Evolutionary conservation across 2,113 vertebrate genomes (phyloP).

Genomic region (Brachypodius melanocephalos): DNA sequence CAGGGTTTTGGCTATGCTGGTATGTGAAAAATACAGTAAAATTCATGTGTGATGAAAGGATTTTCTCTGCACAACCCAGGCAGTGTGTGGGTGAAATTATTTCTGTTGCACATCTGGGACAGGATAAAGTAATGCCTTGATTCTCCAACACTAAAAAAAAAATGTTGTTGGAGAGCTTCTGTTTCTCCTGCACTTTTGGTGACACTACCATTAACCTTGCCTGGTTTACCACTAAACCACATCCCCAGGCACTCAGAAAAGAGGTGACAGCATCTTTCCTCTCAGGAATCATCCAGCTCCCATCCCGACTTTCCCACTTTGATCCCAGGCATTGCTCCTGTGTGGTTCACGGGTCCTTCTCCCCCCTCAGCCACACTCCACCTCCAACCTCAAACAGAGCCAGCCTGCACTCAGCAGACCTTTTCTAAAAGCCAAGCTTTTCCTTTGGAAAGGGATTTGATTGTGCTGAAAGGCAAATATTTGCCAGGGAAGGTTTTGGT

Average conservation of each 20-base stretch:
- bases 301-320: not conserved
- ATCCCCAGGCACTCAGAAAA: not conserved
- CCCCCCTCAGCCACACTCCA: not conserved
- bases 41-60: not conserved
- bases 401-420: not conserved
- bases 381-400: not conserved
- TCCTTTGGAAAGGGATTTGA: not conserved
- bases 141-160: not conserved
- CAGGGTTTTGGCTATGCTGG: not conserved
- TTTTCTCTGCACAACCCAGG: not conserved
- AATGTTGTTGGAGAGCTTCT: not conserved
- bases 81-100: not conserved
- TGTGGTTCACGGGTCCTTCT: not conserved
- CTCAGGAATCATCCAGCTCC: not conserved
- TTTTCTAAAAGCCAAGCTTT: not conserved
- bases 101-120: not conserved
- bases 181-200: fast-evolving
- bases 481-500: not conserved
- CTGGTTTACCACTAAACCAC: not conserved
- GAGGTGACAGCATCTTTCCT: not conserved
- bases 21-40: not conserved
- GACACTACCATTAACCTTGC: not conserved
- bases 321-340: fast-evolving
- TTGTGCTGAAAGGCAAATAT: not conserved
- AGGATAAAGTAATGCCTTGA: not conserved